Conservation (phyloP, 1,140 invertebrate species). For the Metaphire vulgaris region DNA sequence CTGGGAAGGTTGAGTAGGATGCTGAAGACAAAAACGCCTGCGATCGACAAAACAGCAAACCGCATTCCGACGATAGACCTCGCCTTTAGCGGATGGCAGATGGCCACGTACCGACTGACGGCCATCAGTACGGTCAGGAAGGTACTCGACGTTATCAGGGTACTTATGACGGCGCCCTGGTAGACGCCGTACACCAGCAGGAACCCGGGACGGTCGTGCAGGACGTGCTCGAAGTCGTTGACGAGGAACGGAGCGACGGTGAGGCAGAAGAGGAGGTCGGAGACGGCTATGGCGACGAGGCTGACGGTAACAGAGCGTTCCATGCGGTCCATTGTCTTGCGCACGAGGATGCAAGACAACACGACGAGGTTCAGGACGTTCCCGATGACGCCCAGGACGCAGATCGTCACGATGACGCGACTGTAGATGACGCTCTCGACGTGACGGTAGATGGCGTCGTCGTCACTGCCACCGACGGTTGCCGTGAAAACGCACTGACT, state of each 20-base stretch:
- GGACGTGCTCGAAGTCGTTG: not conserved
- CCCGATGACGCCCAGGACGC: not conserved
- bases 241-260: not conserved
- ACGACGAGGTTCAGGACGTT: not conserved
- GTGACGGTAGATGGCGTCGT: no score
- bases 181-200: not conserved
- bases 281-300: not conserved
- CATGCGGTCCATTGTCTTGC: constrained; percentile 1
- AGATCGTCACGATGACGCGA: not conserved
- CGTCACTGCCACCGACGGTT: no score
- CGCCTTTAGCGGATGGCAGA: constrained; percentile 6
- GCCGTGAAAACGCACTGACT: no score
- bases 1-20: constrained; percentile 15
- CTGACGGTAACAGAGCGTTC: not conserved
- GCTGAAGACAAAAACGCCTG: constrained; percentile 8
- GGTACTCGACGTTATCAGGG: constrained; percentile 5
- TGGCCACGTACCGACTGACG: constrained; percentile 5
- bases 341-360: not conserved
- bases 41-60: constrained; percentile 9
- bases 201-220: not conserved
- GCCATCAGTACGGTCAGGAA: not conserved
- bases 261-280: constrained; percentile 15
- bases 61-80: constrained; percentile 6
- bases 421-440: not conserved
- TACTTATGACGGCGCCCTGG: constrained; percentile 1